Percentiles rank a stretch among this genome's conserved stretches.
phyloP scores from a whole-genome alignment of 2,888 invertebrate species.

The Caprella mutica region DNA sequence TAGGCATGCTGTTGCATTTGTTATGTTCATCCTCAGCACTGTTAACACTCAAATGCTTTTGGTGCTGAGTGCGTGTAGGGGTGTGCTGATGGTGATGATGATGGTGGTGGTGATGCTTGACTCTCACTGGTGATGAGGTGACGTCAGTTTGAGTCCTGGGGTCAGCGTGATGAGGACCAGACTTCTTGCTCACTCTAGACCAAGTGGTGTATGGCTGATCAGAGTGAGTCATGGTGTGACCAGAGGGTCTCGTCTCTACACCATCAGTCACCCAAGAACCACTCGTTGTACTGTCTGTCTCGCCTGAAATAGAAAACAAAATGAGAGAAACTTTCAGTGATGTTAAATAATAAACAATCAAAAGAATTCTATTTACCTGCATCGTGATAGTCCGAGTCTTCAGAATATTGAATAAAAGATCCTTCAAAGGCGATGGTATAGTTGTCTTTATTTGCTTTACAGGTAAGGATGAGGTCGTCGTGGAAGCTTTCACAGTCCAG shows the following conservation, averaged over 20 bases:
- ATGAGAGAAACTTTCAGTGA: background rate
- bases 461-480: slow-evolving; percentile 76
- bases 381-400: slow-evolving; percentile 62
- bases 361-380: slow-evolving; percentile 35
- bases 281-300: slow-evolving; percentile 35
- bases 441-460: slow-evolving; percentile 85
- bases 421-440: slow-evolving; percentile 92
- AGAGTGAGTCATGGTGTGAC: slow-evolving; percentile 73
- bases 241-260: slow-evolving; percentile 38
- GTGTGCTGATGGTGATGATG: slow-evolving; percentile 11
- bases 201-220: slow-evolving; percentile 80
- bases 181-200: slow-evolving; percentile 58
- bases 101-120: slow-evolving; percentile 38
- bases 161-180: slow-evolving; percentile 16
- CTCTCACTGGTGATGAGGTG: background rate
- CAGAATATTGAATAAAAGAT: slow-evolving; percentile 54
- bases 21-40: slow-evolving; percentile 3
- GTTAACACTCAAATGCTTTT: slow-evolving; percentile 28
- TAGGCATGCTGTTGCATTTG: slow-evolving; percentile 48
- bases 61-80: slow-evolving; percentile 35
- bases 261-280: slow-evolving; percentile 35
- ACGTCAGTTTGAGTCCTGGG: background rate
- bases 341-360: no score
- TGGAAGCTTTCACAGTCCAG: slow-evolving; percentile 72
- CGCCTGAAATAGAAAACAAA: slow-evolving; percentile 23